These are phyloP conservation scores for Amiota minor DNA, from an alignment of 2,888 invertebrate genomes.

Conservation along the genomic window DNA sequence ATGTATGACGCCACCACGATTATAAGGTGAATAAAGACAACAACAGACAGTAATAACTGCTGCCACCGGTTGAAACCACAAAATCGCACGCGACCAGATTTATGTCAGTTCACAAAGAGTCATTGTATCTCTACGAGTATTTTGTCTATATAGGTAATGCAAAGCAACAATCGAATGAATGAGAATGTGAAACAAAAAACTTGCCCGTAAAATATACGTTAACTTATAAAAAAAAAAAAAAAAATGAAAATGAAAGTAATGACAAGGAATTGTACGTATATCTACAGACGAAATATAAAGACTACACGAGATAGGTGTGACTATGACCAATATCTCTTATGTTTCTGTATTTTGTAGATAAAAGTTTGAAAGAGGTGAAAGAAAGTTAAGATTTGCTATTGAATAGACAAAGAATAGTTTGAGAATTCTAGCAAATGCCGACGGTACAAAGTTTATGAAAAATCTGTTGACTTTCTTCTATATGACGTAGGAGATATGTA, in stretches of 20 bases:
- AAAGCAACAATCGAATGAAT: not conserved
- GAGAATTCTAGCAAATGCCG: no score
- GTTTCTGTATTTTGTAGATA: conserved; percentile 56
- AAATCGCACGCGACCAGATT: conserved; percentile 9
- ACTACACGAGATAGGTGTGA: conserved; percentile 54
- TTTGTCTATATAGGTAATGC: not conserved
- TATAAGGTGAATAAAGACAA: not conserved
- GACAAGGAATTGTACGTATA: not conserved
- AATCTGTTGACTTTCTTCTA: no score
- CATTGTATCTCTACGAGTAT: conserved; percentile 10
- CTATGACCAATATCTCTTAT: conserved; percentile 59
- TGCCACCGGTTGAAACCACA: conserved; percentile 14
- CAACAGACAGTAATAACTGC: not conserved
- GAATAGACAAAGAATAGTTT: no score
- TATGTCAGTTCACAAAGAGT: conserved; percentile 22
- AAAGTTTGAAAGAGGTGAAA: conserved; percentile 28
- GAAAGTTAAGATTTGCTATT: no score
- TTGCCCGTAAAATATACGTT: not conserved
- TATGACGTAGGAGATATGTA: no score
- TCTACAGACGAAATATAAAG: not conserved
- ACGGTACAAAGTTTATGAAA: no score
- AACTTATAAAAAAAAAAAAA: no score
- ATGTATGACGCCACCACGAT: not conserved
- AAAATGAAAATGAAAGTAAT: conserved; percentile 23
- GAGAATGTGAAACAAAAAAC: conserved; percentile 4